These are phyloP conservation scores for Graptemys geographica DNA, from an alignment of 2,797 vertebrate species.

Conservation along the genomic window DNA sequence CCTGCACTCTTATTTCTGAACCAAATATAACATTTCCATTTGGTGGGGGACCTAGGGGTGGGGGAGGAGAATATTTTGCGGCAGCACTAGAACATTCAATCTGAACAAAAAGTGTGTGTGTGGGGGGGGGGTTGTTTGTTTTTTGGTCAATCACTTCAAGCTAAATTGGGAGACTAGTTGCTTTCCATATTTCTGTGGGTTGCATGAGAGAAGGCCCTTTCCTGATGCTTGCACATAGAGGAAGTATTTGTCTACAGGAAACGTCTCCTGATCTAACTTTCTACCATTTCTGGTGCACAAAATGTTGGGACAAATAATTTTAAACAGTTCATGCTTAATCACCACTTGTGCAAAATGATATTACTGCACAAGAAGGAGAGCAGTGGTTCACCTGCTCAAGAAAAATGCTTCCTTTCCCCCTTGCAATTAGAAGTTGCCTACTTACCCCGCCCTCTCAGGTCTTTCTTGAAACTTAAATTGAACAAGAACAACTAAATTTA, in stretches of 20 bases:
- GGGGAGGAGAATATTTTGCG: background rate
- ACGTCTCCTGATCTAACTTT: background rate
- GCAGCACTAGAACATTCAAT: background rate
- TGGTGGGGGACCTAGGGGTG: background rate
- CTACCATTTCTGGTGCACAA: background rate
- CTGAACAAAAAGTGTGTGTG: background rate
- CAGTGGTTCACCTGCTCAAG: background rate
- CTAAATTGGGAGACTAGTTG: background rate
- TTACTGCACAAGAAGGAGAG: background rate
- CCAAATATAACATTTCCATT: background rate
- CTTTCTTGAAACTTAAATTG: background rate
- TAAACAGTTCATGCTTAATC: fast-evolving
- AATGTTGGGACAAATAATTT: background rate
- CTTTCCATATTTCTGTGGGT: background rate
- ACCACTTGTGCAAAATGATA: background rate
- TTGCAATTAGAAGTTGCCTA: background rate
- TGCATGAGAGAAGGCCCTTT: background rate
- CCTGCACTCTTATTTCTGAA: background rate
- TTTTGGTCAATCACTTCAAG: background rate
- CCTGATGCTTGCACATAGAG: fast-evolving
- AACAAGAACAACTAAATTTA: background rate
- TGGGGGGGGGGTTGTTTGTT: too few relatives aligned
- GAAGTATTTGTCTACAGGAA: background rate
- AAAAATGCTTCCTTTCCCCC: background rate
- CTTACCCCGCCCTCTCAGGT: background rate